Evolutionary conservation across 2,113 vertebrate genomes (phyloP), one percentile per base, ranked within the genome.

Genomic region (Sitta europaea): DNA sequence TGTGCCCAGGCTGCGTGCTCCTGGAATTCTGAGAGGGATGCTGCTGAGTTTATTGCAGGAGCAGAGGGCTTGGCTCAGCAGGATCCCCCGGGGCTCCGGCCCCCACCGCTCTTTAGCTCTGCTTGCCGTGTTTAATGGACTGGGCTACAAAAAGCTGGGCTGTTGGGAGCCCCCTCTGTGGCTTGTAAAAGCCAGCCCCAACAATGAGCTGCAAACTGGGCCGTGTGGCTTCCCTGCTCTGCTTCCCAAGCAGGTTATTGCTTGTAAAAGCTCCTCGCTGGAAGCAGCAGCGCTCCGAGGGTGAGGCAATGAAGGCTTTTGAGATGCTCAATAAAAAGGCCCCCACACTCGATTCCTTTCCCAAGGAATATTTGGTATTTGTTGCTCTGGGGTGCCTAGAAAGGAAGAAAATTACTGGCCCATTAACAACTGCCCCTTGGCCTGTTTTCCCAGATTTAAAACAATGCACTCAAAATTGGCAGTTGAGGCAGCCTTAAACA

Each of bases 351-450:
- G 23, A 79, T 43, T 53, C 57, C 82, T 90, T 90, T 95, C 91
- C 83, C 78, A 55, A 96, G 47, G 55, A 97, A 80, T 62, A 90
- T 45, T 91, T 84, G 87, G 35, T 78, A 73, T 76, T 72, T 62
- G 66, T 76, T 95, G 93, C 95, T 97, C 81, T 58, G 42, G 66
- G 89, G 84, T 93, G 81, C 88, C 92, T 55, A 94, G 92, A 93
- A 93, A 82, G 66, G 71, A 93, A 66, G 91, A 94, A 88, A 96
- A 95, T 92, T 79, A 90, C 93, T 80, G 88, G 58, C 59, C 87
- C 47, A 10, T 96, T 96, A 97, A 95, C 87, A 79, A 24, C 58
- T 90, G 88, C 92, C 92, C 94, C 74, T 92, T 92, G 87, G 96
- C 75, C 66, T 38, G 70, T 63, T 94, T 70, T 55, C 54, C 54